phyloP scores from a whole-genome alignment of 1,140 invertebrate species.

The Euura lappo region DNA sequence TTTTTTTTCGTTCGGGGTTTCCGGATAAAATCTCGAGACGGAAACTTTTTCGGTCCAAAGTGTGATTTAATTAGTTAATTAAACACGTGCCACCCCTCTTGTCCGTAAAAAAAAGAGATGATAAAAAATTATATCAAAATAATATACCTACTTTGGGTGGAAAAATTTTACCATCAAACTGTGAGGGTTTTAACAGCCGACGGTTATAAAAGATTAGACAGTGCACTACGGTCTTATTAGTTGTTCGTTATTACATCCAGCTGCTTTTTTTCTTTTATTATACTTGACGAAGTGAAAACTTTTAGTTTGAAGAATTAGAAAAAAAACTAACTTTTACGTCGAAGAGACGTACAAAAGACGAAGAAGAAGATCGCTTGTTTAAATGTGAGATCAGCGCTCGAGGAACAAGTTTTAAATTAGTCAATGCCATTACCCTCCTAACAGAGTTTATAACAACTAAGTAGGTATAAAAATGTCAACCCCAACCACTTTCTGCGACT shows the following conservation, averaged over 20 bases:
- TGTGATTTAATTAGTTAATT: neutral
- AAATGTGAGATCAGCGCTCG: constrained; percentile 38
- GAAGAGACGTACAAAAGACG: no score
- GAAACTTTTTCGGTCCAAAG: no score
- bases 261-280: no score
- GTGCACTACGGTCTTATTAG: no score
- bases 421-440: constrained; percentile 16
- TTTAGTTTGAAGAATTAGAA: no score
- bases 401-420: constrained; percentile 42
- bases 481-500: neutral
- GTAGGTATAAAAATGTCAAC: neutral
- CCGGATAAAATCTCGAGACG: no score
- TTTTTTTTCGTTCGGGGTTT: no score
- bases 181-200: neutral
- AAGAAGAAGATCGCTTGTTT: constrained; percentile 15
- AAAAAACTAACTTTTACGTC: no score
- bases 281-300: no score
- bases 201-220: neutral
- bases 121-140: neutral
- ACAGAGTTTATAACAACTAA: neutral
- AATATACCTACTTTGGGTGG: no score
- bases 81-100: neutral
- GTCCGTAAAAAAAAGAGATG: no score
- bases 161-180: neutral
- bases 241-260: no score